Evolutionary conservation across 2,888 invertebrate genomes (phyloP).

Genomic region (Eupithecia insigniata): DNA sequence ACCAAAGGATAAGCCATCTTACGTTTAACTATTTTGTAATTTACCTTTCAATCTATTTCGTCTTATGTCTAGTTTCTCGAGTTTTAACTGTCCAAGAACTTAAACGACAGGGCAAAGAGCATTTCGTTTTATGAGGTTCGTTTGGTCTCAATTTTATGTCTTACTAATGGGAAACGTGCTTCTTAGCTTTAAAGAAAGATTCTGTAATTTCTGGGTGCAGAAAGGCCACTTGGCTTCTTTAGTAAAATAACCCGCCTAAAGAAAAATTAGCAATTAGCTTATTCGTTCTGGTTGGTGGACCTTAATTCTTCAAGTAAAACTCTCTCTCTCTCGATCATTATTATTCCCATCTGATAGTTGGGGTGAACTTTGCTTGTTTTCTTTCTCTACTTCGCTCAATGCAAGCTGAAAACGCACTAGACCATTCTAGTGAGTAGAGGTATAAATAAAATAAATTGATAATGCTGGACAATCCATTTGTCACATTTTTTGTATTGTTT

Average conservation of each 20-base stretch:
- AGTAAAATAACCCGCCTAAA: not conserved
- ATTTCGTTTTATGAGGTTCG: not conserved
- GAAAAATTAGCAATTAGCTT: not conserved
- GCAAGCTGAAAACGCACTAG: not conserved
- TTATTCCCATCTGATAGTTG: not conserved
- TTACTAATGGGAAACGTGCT: conserved; percentile 1
- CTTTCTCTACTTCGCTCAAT: not conserved
- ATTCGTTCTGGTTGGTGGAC: not conserved
- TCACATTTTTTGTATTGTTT: too few relatives aligned
- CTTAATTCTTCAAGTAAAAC: not conserved
- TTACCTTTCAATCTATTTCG: not conserved
- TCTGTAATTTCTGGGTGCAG: not conserved
- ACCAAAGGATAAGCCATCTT: not conserved
- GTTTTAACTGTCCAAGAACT: conserved; percentile 2
- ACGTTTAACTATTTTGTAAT: not conserved
- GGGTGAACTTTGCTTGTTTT: not conserved
- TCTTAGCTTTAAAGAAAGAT: not conserved
- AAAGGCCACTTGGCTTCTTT: not conserved
- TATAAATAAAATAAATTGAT: not conserved
- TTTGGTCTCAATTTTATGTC: not conserved
- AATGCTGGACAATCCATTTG: too few relatives aligned
- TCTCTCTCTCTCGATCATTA: not conserved
- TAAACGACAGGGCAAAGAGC: not conserved
- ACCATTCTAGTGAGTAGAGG: not conserved
- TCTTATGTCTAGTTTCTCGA: not conserved